phyloP scores from a whole-genome alignment of 2,888 invertebrate species.

The Xestia ashworthii region DNA sequence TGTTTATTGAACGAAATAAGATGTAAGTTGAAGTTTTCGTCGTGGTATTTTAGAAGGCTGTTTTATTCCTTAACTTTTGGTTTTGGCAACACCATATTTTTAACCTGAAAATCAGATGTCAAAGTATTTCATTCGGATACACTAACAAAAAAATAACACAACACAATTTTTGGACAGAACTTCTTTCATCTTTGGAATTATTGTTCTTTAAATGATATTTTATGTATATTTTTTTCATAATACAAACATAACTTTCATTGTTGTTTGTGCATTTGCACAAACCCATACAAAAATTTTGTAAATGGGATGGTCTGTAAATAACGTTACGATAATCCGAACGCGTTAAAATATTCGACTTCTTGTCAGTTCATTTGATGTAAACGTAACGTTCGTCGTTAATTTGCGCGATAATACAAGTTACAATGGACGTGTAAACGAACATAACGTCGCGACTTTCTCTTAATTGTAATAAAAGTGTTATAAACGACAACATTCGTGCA shows the following conservation, averaged over 20 bases:
- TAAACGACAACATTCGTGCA: constrained; percentile 51
- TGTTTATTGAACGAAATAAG: not conserved
- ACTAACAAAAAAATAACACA: fast-evolving
- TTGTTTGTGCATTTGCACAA: not conserved
- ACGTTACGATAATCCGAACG: constrained; percentile 45
- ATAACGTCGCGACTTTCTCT: constrained; percentile 74
- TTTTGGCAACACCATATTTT: not conserved
- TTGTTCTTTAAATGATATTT: not conserved
- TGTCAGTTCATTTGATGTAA: constrained; percentile 67
- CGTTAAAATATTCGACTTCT: constrained; percentile 53
- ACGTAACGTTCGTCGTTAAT: constrained; percentile 74
- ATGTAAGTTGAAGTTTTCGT: fast-evolving
- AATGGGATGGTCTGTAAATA: not conserved
- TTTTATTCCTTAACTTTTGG: not conserved
- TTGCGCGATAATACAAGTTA: constrained; percentile 77
- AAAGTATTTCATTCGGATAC: constrained; percentile 37
- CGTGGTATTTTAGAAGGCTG: too few relatives aligned
- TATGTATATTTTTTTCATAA: not conserved
- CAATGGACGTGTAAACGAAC: constrained; percentile 78
- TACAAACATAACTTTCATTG: fast-evolving
- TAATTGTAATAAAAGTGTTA: constrained; percentile 67
- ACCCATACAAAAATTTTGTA: not conserved
- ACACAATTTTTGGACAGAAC: too few relatives aligned
- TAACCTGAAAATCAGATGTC: constrained; percentile 29
- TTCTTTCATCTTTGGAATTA: not conserved